A percentile compares a stretch with the other conserved stretches of the same genome.
Conservation (phyloP, 1,140 invertebrate genomes). For the Magallana gigas region DNA sequence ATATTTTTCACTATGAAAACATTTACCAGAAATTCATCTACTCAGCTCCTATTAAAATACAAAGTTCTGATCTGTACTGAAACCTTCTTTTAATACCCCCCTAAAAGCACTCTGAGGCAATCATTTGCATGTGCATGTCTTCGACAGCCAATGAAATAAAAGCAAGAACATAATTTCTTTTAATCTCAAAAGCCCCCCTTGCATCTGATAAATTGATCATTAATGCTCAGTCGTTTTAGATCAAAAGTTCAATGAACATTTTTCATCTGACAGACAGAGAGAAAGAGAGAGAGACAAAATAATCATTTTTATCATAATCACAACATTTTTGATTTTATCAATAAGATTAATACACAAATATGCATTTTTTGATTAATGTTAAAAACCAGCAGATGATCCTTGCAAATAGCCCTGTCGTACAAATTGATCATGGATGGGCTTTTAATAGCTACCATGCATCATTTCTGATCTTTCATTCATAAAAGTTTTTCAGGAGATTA, state of each 20-base stretch:
- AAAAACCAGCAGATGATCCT: background rate
- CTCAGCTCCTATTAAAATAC: background rate
- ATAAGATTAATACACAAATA: background rate
- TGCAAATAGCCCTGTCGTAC: slow-evolving; percentile 11
- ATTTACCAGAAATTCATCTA: background rate
- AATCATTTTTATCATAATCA: background rate
- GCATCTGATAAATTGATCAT: background rate
- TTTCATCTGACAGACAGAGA: background rate
- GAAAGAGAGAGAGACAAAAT: background rate
- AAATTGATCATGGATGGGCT: slow-evolving; percentile 29
- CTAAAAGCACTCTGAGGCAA: background rate
- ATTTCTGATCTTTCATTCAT: slow-evolving; percentile 38
- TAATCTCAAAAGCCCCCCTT: background rate
- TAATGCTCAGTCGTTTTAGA: background rate
- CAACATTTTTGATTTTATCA: no score
- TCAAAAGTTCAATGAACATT: background rate
- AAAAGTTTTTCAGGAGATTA: background rate
- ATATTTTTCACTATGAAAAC: slow-evolving; percentile 28
- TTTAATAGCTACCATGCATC: slow-evolving; percentile 32
- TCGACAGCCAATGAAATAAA: background rate
- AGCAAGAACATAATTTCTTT: background rate
- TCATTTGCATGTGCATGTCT: slow-evolving; percentile 13
- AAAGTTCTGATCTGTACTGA: background rate
- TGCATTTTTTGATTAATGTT: slow-evolving; percentile 26
- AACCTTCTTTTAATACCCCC: background rate